These are phyloP conservation scores for Anodontia alba DNA, from an alignment of 2,888 invertebrate species.

Conservation along the genomic window DNA sequence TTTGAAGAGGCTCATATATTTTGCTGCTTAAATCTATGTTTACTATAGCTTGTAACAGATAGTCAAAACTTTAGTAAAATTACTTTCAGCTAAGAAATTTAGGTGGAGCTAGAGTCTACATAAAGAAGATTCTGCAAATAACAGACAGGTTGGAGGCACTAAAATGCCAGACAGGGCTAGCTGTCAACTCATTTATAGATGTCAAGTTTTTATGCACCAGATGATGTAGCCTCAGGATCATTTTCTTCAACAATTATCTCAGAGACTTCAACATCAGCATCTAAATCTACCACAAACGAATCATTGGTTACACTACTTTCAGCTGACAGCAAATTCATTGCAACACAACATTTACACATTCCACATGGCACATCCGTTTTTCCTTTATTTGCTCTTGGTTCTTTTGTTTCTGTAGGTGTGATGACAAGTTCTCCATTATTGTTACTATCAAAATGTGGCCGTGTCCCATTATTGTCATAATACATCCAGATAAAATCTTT, in stretches of 20 bases:
- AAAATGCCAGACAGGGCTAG: too few species aligned
- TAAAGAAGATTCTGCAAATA: too few species aligned
- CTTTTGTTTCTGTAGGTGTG: background rate
- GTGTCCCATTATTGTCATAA: slow-evolving; percentile 29
- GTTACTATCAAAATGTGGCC: background rate
- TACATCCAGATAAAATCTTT: slow-evolving; percentile 58
- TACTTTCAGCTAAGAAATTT: too few species aligned
- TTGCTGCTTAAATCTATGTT: too few species aligned
- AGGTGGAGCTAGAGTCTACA: too few species aligned
- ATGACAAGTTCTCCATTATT: background rate
- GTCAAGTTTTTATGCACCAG: too few species aligned
- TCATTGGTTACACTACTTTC: background rate
- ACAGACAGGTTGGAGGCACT: too few species aligned
- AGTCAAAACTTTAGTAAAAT: too few species aligned
- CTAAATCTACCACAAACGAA: background rate
- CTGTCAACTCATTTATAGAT: too few species aligned
- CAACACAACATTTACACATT: slow-evolving; percentile 57
- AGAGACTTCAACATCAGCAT: background rate
- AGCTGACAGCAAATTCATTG: slow-evolving; percentile 35
- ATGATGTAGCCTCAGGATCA: background rate
- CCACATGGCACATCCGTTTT: slow-evolving; percentile 46
- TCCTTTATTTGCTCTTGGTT: background rate
- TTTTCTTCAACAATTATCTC: slow-evolving; percentile 2
- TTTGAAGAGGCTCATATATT: too few species aligned
- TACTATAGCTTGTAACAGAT: too few species aligned